phyloP scores from a whole-genome alignment of 2,113 vertebrate genomes.

The Chiloscyllium plagiosum region DNA sequence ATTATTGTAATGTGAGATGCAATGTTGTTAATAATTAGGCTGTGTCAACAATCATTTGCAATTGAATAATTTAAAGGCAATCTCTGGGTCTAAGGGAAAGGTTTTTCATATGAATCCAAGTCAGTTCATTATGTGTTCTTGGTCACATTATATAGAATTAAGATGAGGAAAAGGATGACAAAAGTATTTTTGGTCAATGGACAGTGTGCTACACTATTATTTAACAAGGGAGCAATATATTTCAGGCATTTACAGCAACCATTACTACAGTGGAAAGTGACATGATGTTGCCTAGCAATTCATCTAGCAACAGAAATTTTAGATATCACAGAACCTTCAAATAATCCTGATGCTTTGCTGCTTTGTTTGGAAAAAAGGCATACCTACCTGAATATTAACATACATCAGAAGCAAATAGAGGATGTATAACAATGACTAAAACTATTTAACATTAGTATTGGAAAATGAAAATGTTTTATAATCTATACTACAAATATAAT shows the following conservation, averaged over 20 bases:
- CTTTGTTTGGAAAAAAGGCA: background rate
- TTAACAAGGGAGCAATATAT: background rate
- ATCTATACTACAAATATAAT: background rate
- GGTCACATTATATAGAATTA: background rate
- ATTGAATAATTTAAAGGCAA: background rate
- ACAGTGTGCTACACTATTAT: background rate
- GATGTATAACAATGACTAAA: background rate
- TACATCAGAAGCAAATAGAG: background rate
- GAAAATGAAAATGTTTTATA: background rate
- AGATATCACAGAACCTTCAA: background rate
- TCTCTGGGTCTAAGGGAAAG: background rate
- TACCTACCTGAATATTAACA: background rate
- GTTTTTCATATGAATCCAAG: background rate
- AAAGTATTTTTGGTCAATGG: background rate
- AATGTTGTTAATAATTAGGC: background rate
- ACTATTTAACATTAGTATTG: background rate
- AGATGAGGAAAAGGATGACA: background rate
- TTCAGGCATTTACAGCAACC: background rate
- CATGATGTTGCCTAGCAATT: constrained; percentile 21
- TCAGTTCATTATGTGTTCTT: background rate
- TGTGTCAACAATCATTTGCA: background rate
- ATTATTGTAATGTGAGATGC: background rate
- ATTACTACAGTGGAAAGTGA: background rate
- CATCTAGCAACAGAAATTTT: background rate
- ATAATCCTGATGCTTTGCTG: background rate